phyloP scores from a whole-genome alignment of 2,113 vertebrate species.

The Melanocharis versteri region DNA sequence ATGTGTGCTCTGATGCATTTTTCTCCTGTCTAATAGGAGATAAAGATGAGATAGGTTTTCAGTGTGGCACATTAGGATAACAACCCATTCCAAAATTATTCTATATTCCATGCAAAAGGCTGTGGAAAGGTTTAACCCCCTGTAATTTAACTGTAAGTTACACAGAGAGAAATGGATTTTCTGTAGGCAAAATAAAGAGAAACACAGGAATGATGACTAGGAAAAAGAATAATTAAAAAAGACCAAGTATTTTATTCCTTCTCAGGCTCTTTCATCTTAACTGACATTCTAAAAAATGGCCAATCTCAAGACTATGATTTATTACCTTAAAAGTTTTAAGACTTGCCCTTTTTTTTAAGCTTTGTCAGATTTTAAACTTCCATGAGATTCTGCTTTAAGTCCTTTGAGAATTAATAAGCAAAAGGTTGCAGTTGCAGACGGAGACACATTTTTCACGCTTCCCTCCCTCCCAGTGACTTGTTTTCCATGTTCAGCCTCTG shows the following conservation, averaged over 20 bases:
- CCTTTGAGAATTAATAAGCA: constrained; percentile 36
- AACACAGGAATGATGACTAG: neutral
- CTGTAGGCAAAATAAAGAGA: neutral
- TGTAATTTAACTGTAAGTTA: neutral
- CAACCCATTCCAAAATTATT: neutral
- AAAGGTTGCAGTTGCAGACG: constrained; percentile 32
- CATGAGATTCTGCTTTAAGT: neutral
- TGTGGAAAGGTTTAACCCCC: neutral
- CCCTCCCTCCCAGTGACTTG: constrained; percentile 22
- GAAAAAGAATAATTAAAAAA: constrained; percentile 27
- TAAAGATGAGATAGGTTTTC: neutral
- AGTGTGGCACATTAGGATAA: neutral
- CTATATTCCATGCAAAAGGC: neutral
- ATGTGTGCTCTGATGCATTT: neutral
- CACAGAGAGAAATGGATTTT: neutral
- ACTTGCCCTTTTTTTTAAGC: neutral
- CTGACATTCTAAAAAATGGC: constrained; percentile 16
- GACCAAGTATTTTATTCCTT: constrained; percentile 18
- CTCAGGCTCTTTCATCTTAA: constrained; percentile 32
- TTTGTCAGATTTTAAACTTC: constrained; percentile 33
- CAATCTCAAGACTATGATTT: constrained; percentile 18
- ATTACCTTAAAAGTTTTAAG: constrained; percentile 31
- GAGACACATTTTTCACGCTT: constrained; percentile 40
- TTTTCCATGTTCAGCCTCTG: neutral
- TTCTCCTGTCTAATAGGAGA: neutral